phyloP scores from a whole-genome alignment of 2,888 invertebrate genomes.

The Tupiocoris notatus region DNA sequence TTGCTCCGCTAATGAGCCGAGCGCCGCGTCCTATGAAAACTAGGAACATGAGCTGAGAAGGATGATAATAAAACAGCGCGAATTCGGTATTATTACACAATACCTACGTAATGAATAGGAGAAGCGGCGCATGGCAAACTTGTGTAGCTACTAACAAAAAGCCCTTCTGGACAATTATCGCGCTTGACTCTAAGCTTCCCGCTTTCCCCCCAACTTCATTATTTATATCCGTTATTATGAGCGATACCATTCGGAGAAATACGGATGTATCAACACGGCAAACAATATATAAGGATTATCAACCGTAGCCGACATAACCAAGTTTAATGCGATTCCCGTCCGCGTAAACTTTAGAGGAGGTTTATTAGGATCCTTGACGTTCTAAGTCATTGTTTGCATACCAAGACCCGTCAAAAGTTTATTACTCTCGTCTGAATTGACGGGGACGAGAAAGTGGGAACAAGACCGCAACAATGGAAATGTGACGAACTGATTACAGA shows the following conservation, averaged over 20 bases:
- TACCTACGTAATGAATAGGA: background rate
- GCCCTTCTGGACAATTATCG: constrained; percentile 20
- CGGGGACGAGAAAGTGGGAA: background rate
- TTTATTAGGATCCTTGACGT: constrained; percentile 7
- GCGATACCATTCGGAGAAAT: constrained; percentile 6
- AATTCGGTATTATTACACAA: background rate
- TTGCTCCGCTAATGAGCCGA: no score
- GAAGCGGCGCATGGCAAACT: background rate
- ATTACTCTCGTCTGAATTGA: constrained; percentile 11
- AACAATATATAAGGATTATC: constrained; percentile 32
- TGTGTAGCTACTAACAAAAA: constrained; percentile 6
- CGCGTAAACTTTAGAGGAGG: constrained; percentile 30
- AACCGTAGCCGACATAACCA: constrained; percentile 23
- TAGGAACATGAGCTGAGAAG: no score
- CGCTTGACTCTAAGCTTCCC: background rate
- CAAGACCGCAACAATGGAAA: background rate
- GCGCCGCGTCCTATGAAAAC: no score
- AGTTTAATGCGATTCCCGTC: constrained; percentile 38
- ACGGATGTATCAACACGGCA: constrained; percentile 27
- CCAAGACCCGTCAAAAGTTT: constrained; percentile 31
- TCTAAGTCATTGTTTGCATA: constrained; percentile 28
- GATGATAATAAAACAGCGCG: background rate
- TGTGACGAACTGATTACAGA: background rate
- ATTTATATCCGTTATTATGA: constrained; percentile 37
- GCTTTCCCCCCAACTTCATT: constrained; percentile 14